Percentiles rank a stretch among this genome's conserved stretches.
Evolutionary conservation across 2,888 invertebrate species (phyloP).

Genomic region (Sarcophaga caerulescens): DNA sequence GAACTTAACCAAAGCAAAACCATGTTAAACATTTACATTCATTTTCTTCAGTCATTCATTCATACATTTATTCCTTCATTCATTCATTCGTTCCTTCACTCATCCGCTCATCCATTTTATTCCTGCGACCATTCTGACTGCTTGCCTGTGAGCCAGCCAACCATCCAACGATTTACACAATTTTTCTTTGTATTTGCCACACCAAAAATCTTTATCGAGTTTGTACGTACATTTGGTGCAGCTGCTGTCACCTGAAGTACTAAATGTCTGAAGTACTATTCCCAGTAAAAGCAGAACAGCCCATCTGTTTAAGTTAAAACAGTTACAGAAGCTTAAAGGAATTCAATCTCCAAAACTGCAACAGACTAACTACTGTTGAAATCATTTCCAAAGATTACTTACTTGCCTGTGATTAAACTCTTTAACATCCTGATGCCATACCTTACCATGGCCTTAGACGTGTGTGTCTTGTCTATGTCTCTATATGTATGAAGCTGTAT

Average conservation of each 20-base stretch:
- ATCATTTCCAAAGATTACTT: background rate
- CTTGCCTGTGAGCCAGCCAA: conserved; percentile 2
- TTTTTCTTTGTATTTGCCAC: background rate
- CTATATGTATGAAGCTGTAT: background rate
- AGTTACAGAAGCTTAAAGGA: background rate
- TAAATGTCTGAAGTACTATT: conserved; percentile 25
- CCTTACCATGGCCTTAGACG: background rate
- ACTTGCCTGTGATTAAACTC: background rate
- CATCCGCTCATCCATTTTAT: conserved; percentile 15
- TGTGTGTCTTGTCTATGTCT: background rate
- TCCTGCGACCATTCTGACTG: too few relatives aligned
- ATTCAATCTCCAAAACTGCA: too few relatives aligned
- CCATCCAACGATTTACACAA: conserved; percentile 22
- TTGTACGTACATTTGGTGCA: conserved; percentile 55
- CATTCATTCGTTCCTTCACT: conserved; percentile 3
- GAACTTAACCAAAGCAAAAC: conserved; percentile 26
- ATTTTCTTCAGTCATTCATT: conserved; percentile 4
- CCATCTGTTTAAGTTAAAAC: conserved; percentile 1
- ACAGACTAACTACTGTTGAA: too few relatives aligned
- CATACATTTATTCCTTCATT: conserved; percentile 1
- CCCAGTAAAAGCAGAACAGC: background rate
- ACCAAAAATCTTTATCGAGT: conserved; percentile 43
- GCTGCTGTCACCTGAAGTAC: conserved; percentile 58
- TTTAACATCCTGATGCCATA: background rate
- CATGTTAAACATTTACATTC: conserved; percentile 5